These are phyloP conservation scores for Montifringilla adamsi DNA, from an alignment of 2,113 vertebrate species.

Conservation along the genomic window DNA sequence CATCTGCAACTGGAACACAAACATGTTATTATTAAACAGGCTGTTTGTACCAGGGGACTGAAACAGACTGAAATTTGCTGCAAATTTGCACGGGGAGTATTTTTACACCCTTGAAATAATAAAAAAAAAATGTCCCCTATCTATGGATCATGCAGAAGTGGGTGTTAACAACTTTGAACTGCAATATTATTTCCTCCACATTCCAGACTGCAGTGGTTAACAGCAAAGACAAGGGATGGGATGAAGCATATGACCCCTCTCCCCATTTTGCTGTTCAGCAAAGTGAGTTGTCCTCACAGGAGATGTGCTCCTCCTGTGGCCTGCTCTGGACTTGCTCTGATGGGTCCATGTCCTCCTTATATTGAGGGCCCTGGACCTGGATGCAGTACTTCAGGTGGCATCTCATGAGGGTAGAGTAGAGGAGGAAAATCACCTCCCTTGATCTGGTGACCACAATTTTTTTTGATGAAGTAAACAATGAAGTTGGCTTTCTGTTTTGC, in stretches of 20 bases:
- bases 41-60: background rate
- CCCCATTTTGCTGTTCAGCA: background rate
- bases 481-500: background rate
- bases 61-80: background rate
- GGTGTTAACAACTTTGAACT: background rate
- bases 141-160: background rate
- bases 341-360: accelerated
- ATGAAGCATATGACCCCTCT: background rate
- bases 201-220: background rate
- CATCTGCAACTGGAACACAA: background rate
- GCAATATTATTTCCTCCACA: background rate
- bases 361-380: background rate
- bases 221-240: background rate
- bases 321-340: background rate
- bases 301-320: background rate
- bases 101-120: background rate
- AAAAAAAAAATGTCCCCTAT: background rate
- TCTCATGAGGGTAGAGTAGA: background rate
- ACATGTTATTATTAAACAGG: background rate
- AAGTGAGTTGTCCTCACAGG: background rate
- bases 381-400: background rate
- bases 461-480: background rate
- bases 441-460: background rate
- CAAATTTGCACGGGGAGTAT: accelerated
- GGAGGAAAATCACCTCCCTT: background rate